Percentiles rank a stretch among this genome's conserved stretches.
Evolutionary conservation across 1,140 invertebrate genomes (phyloP).

Genomic region (Heterodera schachtii): DNA sequence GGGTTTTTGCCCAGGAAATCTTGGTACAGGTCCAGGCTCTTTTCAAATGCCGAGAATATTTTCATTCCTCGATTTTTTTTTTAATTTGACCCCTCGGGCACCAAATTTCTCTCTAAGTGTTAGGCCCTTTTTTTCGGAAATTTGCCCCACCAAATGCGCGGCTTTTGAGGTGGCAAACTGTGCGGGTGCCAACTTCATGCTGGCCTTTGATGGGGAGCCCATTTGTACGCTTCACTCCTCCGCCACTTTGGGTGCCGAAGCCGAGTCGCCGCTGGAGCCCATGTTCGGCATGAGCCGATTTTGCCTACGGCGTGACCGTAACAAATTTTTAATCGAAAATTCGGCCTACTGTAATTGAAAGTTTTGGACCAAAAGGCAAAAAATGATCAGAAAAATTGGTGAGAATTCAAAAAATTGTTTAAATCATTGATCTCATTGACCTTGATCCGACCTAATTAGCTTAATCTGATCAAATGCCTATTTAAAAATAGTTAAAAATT

Average conservation of each 20-base stretch:
- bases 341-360: neutral
- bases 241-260: neutral
- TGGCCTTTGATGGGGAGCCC: neutral
- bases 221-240: neutral
- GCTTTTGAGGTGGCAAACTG: neutral
- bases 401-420: too few species aligned
- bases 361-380: neutral
- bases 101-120: too few species aligned
- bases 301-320: neutral
- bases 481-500: too few species aligned
- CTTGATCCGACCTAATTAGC: neutral
- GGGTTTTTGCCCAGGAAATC: too few species aligned
- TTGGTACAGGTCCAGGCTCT: too few species aligned
- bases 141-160: neutral
- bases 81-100: too few species aligned
- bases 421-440: too few species aligned
- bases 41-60: too few species aligned
- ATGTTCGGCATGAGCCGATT: slow-evolving; percentile 5
- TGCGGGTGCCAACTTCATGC: slow-evolving; percentile 7
- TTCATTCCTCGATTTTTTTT: too few species aligned
- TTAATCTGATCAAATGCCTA: neutral
- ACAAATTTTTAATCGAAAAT: neutral
- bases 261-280: neutral
- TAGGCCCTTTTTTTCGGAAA: neutral
- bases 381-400: too few species aligned